A percentile compares a stretch with the other conserved stretches of the same genome.
Evolutionary conservation across 1,140 invertebrate species (phyloP).

Genomic region (Periplaneta americana): DNA sequence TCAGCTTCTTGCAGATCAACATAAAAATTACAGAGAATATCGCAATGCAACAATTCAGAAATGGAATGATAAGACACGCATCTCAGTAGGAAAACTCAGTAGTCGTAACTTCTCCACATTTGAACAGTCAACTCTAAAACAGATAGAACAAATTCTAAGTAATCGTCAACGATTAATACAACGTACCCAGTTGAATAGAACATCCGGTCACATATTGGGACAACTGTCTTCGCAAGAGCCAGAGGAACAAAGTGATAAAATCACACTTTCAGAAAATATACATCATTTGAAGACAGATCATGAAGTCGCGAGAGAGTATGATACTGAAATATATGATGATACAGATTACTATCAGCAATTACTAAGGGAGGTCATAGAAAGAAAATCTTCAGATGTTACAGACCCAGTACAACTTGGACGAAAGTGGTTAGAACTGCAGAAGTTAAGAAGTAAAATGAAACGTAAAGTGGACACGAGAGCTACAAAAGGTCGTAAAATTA

Average conservation of each 20-base stretch:
- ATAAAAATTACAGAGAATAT: constrained; percentile 61
- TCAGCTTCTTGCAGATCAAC: constrained; percentile 50
- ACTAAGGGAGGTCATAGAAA: constrained; percentile 86
- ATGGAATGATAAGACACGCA: constrained; percentile 87
- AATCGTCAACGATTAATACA: constrained; percentile 72
- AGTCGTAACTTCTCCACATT: constrained; percentile 57
- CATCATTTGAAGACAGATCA: not conserved
- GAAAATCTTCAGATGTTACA: constrained; percentile 73
- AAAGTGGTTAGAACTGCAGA: constrained; percentile 88
- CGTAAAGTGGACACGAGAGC: constrained; percentile 85
- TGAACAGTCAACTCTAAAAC: constrained; percentile 72
- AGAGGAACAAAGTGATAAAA: constrained; percentile 31
- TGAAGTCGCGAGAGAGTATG: constrained; percentile 53
- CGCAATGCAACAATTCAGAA: constrained; percentile 77
- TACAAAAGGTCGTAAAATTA: constrained; percentile 85
- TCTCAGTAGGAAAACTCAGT: constrained; percentile 52
- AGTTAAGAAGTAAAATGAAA: constrained; percentile 80
- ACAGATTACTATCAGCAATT: constrained; percentile 95
- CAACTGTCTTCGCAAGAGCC: constrained; percentile 30
- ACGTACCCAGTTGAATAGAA: constrained; percentile 75
- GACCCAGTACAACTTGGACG: constrained; percentile 76
- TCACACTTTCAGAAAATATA: not conserved
- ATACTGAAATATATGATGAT: constrained; percentile 91
- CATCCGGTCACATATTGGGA: constrained; percentile 67
- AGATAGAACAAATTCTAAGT: constrained; percentile 78